Conservation (phyloP, 2,888 invertebrate species). For the Andrena bicolor region DNA sequence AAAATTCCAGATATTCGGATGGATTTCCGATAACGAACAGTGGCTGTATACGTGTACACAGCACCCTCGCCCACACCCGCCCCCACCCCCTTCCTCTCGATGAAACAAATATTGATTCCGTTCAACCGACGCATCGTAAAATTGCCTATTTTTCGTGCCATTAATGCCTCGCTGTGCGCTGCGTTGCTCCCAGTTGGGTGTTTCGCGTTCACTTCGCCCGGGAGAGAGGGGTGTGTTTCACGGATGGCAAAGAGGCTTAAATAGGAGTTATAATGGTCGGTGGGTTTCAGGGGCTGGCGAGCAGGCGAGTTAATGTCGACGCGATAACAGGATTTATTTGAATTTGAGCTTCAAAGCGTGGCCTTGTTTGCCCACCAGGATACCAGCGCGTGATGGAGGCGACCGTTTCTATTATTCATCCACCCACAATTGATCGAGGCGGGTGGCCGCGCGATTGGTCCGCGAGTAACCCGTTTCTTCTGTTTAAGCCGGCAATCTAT, state of each 20-base stretch:
- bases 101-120: conserved; percentile 57
- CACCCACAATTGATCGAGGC: conserved; percentile 34
- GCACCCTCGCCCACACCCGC: background rate
- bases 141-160: conserved; percentile 27
- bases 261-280: conserved; percentile 1
- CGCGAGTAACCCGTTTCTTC: background rate
- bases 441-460: conserved; percentile 34
- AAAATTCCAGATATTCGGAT: conserved; percentile 72
- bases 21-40: conserved; percentile 68
- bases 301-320: conserved; percentile 20
- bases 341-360: conserved; percentile 82
- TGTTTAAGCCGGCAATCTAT: background rate
- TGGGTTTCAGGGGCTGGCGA: background rate
- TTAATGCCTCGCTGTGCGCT: conserved; percentile 16
- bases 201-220: background rate
- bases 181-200: background rate
- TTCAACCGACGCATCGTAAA: conserved; percentile 29
- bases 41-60: conserved; percentile 29
- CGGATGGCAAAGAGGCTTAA: background rate
- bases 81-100: background rate
- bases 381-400: conserved; percentile 68
- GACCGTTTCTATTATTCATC: conserved; percentile 56
- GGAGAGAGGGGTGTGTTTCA: background rate
- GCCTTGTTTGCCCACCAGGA: conserved; percentile 80
- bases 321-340: conserved; percentile 79